phyloP scores from a whole-genome alignment of 2,888 invertebrate species.

The Andrena praecox region DNA sequence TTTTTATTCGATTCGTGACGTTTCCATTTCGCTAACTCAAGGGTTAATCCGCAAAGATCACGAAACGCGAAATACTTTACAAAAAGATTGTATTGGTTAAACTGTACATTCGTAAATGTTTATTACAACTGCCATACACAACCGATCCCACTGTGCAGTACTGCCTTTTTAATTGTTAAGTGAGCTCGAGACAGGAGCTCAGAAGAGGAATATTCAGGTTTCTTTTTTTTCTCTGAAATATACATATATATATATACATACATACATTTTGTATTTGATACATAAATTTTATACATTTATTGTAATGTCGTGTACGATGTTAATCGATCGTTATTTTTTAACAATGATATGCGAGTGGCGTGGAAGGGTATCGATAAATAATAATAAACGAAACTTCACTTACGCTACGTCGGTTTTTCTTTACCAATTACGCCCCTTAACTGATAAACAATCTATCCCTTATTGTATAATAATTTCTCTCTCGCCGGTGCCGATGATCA shows the following conservation, averaged over 20 bases:
- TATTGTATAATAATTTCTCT: conserved; percentile 12
- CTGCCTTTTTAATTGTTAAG: conserved; percentile 33
- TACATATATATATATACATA: conserved; percentile 65
- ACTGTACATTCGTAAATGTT: conserved; percentile 7
- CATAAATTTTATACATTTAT: conserved; percentile 80
- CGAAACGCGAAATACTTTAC: neutral
- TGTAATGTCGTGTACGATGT: conserved; percentile 66
- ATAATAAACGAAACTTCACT: conserved; percentile 66
- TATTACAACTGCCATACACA: conserved; percentile 5
- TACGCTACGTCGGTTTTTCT: conserved; percentile 39
- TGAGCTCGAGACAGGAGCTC: conserved; percentile 10
- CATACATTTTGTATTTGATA: conserved; percentile 76
- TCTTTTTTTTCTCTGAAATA: conserved; percentile 48
- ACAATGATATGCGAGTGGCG: conserved; percentile 78
- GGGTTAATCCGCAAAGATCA: conserved; percentile 4
- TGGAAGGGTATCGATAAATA: conserved; percentile 70
- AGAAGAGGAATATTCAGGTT: conserved; percentile 33
- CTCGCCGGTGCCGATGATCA: conserved; percentile 32
- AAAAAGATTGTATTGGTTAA: neutral
- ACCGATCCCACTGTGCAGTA: conserved; percentile 25
- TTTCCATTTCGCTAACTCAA: neutral
- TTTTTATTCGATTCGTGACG: neutral
- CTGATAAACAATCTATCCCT: conserved; percentile 4
- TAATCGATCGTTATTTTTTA: conserved; percentile 67
- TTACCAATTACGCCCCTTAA: conserved; percentile 26